These are phyloP conservation scores for Girardinus metallicus DNA, from an alignment of 2,797 vertebrate genomes.

Conservation along the genomic window DNA sequence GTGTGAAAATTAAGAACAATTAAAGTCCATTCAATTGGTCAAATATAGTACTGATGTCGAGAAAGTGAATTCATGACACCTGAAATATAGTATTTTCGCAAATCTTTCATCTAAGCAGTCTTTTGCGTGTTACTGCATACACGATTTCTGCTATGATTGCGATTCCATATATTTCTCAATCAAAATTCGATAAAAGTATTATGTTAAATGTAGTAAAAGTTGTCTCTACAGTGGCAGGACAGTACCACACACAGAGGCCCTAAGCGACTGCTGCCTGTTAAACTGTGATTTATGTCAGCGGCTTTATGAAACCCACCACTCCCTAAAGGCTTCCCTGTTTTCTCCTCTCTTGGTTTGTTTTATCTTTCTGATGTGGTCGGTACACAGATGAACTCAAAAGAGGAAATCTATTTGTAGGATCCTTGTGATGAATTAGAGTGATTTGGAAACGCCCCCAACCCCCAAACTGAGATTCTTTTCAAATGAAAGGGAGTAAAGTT, in stretches of 20 bases:
- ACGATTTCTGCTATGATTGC: background rate
- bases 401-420: slow-evolving; percentile 57
- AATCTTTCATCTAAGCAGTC: background rate
- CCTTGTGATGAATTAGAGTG: slow-evolving; percentile 57
- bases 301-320: slow-evolving; percentile 68
- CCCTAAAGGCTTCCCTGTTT: slow-evolving; percentile 50
- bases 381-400: slow-evolving; percentile 63
- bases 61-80: background rate
- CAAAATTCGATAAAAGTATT: slow-evolving; percentile 12
- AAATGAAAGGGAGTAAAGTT: slow-evolving; percentile 38
- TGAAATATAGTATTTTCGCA: background rate
- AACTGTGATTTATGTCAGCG: slow-evolving; percentile 63
- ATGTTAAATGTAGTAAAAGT: slow-evolving; percentile 6
- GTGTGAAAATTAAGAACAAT: background rate
- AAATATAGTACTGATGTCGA: background rate
- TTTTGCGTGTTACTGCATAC: background rate
- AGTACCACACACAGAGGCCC: slow-evolving; percentile 9
- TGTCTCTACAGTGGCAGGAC: slow-evolving; percentile 11
- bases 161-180: background rate
- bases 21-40: background rate
- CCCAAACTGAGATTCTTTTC: slow-evolving; percentile 30
- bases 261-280: slow-evolving; percentile 34
- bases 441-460: slow-evolving; percentile 40
- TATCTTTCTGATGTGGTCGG: slow-evolving; percentile 66
- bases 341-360: slow-evolving; percentile 53